Evolutionary conservation across 2,888 invertebrate species (phyloP).

Genomic region (Hydropsyche betteni): DNA sequence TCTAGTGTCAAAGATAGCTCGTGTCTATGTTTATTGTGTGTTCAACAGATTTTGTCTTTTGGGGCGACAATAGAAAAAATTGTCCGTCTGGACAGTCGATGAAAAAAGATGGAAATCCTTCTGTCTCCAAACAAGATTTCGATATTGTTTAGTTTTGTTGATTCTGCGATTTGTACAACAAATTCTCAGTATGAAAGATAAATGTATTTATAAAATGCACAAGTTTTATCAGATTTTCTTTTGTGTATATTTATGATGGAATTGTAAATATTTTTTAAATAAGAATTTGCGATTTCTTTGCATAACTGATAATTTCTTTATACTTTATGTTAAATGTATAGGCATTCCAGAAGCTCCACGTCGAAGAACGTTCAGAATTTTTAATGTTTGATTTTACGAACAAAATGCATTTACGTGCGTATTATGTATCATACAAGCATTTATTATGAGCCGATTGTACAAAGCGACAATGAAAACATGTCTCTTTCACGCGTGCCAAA

Average conservation of each 20-base stretch:
- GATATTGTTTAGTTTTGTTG: background rate
- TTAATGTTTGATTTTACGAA: background rate
- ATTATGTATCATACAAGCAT: background rate
- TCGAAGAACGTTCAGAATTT: background rate
- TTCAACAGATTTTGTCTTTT: too few relatives aligned
- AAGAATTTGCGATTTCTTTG: too few relatives aligned
- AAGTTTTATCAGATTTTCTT: too few relatives aligned
- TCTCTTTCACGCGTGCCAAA: background rate
- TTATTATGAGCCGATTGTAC: conserved; percentile 5
- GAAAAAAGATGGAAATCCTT: conserved; percentile 15
- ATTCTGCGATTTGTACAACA: conserved; percentile 18
- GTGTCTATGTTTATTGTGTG: too few relatives aligned
- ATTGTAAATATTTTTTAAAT: too few relatives aligned
- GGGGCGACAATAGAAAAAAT: background rate
- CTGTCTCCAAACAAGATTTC: background rate
- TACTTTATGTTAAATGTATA: too few relatives aligned
- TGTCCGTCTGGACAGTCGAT: background rate
- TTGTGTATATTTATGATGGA: too few relatives aligned
- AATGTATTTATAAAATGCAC: too few relatives aligned
- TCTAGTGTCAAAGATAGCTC: too few relatives aligned
- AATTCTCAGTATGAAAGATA: background rate
- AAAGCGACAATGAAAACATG: conserved; percentile 14
- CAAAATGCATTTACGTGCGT: background rate
- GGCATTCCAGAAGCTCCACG: too few relatives aligned
- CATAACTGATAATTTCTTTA: too few relatives aligned